Percentiles rank a stretch among this genome's conserved stretches.
Evolutionary conservation across 1,140 invertebrate genomes (phyloP).

Genomic region (Zaprionus inermis): DNA sequence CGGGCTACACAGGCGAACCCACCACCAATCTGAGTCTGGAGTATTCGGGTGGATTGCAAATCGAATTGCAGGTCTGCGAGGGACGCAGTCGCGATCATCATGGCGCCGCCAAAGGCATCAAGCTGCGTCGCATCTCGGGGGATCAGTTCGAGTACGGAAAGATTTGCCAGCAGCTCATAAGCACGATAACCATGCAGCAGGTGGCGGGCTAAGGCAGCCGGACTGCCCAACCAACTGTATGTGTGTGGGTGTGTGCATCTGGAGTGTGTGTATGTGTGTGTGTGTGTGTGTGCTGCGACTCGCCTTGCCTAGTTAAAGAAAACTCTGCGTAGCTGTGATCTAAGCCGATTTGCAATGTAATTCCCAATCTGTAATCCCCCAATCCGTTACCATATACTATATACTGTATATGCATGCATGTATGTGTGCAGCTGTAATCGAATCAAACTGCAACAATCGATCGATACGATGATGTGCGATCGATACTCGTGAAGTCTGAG

Average conservation of each 20-base stretch:
- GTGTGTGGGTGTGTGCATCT: conserved; percentile 8
- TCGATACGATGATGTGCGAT: not conserved
- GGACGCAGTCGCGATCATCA: conserved; percentile 89
- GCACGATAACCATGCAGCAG: conserved; percentile 91
- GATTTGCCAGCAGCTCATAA: conserved; percentile 95
- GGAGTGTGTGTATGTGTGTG: conserved; percentile 14
- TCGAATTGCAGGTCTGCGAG: conserved; percentile 93
- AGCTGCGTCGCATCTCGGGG: conserved; percentile 95
- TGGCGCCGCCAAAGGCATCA: conserved; percentile 89
- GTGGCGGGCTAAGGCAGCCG: conserved; percentile 64
- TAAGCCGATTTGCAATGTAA: conserved; percentile 55
- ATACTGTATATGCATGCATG: conserved; percentile 32
- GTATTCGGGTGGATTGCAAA: conserved; percentile 94
- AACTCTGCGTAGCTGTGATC: conserved; percentile 79
- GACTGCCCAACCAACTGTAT: not conserved
- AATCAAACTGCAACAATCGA: not conserved
- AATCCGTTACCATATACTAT: too few species aligned
- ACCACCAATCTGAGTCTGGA: conserved; percentile 88
- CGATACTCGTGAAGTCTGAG: conserved; percentile 3
- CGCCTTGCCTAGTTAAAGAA: conserved; percentile 65
- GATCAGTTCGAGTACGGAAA: conserved; percentile 95
- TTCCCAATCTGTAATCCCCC: not conserved
- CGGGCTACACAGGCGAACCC: conserved; percentile 53
- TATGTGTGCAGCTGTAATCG: conserved; percentile 2
- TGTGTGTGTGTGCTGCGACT: conserved; percentile 44